These are phyloP conservation scores for Drosophila fuyamai DNA, from an alignment of 1,140 invertebrate genomes.

Conservation along the genomic window DNA sequence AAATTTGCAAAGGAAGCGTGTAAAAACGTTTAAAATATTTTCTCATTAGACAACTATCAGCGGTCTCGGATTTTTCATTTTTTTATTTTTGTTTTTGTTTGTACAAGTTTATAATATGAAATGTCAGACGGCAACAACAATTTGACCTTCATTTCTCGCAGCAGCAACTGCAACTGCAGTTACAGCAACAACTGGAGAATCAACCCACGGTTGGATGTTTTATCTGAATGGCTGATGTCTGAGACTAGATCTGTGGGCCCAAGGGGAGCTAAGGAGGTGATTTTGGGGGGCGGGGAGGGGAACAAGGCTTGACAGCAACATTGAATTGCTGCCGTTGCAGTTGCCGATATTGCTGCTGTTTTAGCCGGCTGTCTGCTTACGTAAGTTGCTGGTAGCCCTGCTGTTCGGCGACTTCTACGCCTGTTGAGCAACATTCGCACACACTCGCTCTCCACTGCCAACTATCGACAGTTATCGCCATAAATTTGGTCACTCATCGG, in stretches of 20 bases:
- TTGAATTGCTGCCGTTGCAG: slow-evolving; percentile 64
- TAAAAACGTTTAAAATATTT: slow-evolving; percentile 82
- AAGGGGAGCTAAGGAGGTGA: slow-evolving; percentile 22
- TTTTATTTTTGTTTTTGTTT: slow-evolving; percentile 46
- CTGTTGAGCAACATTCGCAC: slow-evolving; percentile 74
- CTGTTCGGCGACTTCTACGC: slow-evolving; percentile 40
- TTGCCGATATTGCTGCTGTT: slow-evolving; percentile 25
- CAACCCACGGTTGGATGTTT: slow-evolving; percentile 69
- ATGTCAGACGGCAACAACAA: slow-evolving; percentile 73
- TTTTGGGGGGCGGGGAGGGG: slow-evolving; percentile 11
- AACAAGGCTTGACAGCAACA: slow-evolving; percentile 68
- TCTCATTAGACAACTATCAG: slow-evolving; percentile 77
- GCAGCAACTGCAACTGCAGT: slow-evolving; percentile 43
- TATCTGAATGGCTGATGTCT: slow-evolving; percentile 59
- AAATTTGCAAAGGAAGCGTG: slow-evolving; percentile 82
- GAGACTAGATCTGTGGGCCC: slow-evolving; percentile 67
- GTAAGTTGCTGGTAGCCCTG: slow-evolving; percentile 64
- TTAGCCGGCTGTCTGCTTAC: slow-evolving; percentile 63
- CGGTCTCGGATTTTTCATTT: slow-evolving; percentile 41
- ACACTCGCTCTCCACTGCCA: slow-evolving; percentile 53
- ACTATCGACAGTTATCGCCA: slow-evolving; percentile 83
- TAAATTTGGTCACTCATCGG: slow-evolving; percentile 81
- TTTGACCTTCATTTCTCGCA: slow-evolving; percentile 76
- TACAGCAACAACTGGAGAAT: slow-evolving; percentile 45
- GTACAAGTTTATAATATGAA: slow-evolving; percentile 76